These are phyloP conservation scores for Clostera curtula DNA, from an alignment of 2,888 invertebrate genomes.

Conservation along the genomic window DNA sequence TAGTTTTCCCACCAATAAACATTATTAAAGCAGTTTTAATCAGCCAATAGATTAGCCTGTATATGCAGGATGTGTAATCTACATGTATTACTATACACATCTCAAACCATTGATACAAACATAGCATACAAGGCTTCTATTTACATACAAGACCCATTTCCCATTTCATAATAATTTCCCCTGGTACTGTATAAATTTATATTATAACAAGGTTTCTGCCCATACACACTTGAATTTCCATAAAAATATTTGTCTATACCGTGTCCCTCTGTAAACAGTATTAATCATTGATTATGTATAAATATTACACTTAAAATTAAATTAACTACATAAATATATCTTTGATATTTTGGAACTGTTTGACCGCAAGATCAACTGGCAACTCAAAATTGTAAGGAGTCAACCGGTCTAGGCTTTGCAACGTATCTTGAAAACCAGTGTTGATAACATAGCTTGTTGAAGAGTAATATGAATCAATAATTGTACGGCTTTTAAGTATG, in stretches of 20 bases:
- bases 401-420: constrained; percentile 91
- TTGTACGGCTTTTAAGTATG: constrained; percentile 88
- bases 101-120: too few species aligned
- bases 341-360: constrained; percentile 98
- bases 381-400: constrained; percentile 91
- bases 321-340: constrained; percentile 87
- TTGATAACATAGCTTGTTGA: constrained; percentile 97
- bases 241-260: background rate
- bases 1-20: too few species aligned
- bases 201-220: too few species aligned
- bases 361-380: constrained; percentile 96
- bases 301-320: constrained; percentile 43
- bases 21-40: too few species aligned
- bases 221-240: too few species aligned
- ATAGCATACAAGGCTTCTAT: too few species aligned
- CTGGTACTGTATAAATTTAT: too few species aligned
- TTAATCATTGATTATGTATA: constrained; percentile 41
- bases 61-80: too few species aligned
- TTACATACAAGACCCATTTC: too few species aligned
- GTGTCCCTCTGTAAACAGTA: constrained; percentile 19
- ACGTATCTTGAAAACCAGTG: constrained; percentile 97
- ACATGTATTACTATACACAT: too few species aligned
- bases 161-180: too few species aligned
- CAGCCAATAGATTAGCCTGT: too few species aligned
- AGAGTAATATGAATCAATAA: constrained; percentile 86